Conservation (phyloP, 2,888 invertebrate genomes). For the Oasisia sp. region DNA sequence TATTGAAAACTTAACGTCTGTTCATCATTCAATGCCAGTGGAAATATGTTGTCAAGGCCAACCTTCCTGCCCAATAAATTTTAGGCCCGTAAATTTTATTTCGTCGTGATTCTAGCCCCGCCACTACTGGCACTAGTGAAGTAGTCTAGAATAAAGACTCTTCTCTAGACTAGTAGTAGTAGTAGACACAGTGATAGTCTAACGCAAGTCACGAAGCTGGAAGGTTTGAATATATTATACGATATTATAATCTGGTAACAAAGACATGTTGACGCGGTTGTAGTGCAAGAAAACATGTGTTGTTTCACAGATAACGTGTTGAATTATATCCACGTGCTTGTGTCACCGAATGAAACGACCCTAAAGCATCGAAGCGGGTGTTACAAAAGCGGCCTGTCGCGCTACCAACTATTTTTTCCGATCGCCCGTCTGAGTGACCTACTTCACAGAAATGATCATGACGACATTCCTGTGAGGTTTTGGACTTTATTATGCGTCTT, state of each 20-base stretch:
- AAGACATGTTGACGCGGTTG: background rate
- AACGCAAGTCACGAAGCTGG: background rate
- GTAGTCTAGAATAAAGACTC: too few relatives aligned
- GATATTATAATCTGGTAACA: background rate
- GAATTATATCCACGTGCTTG: slow-evolving; percentile 4
- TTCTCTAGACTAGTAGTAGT: background rate
- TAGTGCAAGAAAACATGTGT: background rate
- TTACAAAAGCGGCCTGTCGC: slow-evolving; percentile 12
- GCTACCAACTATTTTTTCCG: background rate
- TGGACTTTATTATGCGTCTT: background rate
- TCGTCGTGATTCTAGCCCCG: too few relatives aligned
- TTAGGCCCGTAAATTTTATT: too few relatives aligned
- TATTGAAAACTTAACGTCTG: too few relatives aligned
- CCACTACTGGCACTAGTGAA: too few relatives aligned
- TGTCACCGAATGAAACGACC: background rate
- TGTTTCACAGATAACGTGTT: background rate
- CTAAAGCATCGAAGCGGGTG: background rate
- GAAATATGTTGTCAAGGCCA: too few relatives aligned
- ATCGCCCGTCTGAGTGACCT: background rate
- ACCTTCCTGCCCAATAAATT: too few relatives aligned
- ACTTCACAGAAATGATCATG: slow-evolving; percentile 1
- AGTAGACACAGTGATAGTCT: background rate
- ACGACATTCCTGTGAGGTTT: background rate
- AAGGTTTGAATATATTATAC: background rate
- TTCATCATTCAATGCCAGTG: too few relatives aligned